phyloP scores from a whole-genome alignment of 2,888 invertebrate species.

The Caenorhabditis sp. region DNA sequence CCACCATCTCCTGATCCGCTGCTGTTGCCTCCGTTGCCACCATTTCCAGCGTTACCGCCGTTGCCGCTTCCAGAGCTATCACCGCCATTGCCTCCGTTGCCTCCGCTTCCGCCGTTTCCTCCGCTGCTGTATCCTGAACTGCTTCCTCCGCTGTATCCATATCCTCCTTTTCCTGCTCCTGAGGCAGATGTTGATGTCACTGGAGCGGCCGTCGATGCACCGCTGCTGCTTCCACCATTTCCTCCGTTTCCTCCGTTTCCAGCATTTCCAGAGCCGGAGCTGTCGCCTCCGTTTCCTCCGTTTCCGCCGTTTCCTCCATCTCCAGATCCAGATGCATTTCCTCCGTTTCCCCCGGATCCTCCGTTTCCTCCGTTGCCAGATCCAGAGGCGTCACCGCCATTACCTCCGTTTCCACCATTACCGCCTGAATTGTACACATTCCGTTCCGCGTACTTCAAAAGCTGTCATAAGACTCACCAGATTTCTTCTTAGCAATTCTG shows the following conservation, averaged over 20 bases:
- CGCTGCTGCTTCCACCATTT: too few relatives aligned
- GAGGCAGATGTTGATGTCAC: too few relatives aligned
- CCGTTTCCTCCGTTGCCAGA: neutral
- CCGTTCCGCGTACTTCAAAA: too few relatives aligned
- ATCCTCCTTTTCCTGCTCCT: too few relatives aligned
- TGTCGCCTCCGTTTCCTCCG: neutral
- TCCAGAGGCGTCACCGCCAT: neutral
- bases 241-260: constrained; percentile 3
- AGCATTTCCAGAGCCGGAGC: neutral
- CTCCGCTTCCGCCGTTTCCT: constrained; percentile 5
- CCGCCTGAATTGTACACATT: too few relatives aligned
- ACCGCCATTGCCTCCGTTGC: neutral
- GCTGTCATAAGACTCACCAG: too few relatives aligned
- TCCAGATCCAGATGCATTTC: neutral
- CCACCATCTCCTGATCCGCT: neutral
- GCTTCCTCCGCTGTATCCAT: neutral
- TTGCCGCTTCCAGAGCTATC: neutral
- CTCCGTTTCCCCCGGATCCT: too few relatives aligned
- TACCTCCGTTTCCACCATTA: neutral
- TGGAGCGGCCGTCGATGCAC: too few relatives aligned
- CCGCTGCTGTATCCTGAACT: neutral
- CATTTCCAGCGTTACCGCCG: neutral
- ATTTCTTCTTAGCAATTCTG: too few relatives aligned
- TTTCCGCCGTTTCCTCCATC: constrained; percentile 8
- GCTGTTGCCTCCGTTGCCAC: neutral